phyloP scores from a whole-genome alignment of 1,140 invertebrate species.

The Diorhabda carinulata region DNA sequence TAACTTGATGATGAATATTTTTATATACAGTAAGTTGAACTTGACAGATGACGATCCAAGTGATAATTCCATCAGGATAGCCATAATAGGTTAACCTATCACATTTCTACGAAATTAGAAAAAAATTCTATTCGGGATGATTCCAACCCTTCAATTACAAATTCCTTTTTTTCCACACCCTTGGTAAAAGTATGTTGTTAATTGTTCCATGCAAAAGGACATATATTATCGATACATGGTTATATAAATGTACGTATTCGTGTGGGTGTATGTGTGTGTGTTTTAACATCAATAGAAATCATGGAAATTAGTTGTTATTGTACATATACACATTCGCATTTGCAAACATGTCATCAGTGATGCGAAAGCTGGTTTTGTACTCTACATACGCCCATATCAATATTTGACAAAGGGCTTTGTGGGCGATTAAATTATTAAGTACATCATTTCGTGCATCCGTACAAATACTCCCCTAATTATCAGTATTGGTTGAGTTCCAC shows the following conservation, averaged over 20 bases:
- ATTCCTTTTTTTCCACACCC: too few species aligned
- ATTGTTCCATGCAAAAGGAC: neutral
- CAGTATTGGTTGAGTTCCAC: neutral
- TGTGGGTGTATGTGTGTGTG: neutral
- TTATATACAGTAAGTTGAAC: too few species aligned
- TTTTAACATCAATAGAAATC: constrained; percentile 33
- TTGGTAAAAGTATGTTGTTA: neutral
- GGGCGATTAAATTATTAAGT: constrained; percentile 27
- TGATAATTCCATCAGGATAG: too few species aligned
- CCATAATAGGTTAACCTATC: too few species aligned
- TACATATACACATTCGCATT: constrained; percentile 21
- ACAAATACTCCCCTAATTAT: constrained; percentile 14
- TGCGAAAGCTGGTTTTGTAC: constrained; percentile 22
- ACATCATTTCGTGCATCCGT: constrained; percentile 9
- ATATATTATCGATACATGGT: neutral
- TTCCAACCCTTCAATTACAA: too few species aligned
- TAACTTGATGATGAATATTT: too few species aligned
- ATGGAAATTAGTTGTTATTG: constrained; percentile 39
- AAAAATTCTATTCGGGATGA: too few species aligned
- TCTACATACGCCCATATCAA: constrained; percentile 23
- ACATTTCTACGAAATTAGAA: too few species aligned
- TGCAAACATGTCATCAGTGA: constrained; percentile 27
- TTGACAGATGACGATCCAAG: too few species aligned
- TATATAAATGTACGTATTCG: too few species aligned
- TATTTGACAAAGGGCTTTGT: constrained; percentile 32